Base-by-base conservation (phyloP, 2,797 vertebrate species). In the Mus minutoides region DNA sequence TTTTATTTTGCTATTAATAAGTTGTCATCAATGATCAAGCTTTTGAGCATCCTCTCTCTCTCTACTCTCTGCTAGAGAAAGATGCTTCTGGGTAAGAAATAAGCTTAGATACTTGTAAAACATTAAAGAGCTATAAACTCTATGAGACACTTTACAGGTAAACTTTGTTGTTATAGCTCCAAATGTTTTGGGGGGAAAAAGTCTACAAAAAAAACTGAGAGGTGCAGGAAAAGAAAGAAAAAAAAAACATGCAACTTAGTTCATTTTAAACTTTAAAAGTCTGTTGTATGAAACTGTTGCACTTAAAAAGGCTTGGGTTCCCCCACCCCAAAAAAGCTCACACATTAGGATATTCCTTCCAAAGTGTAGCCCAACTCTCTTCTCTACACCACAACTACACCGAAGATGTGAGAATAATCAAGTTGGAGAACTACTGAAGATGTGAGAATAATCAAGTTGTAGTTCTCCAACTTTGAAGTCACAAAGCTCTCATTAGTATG, bases 391-490 rank as follows among this genome's bases (percentile, higher is more conserved):
- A 4, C 21, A 76, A 85, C 49, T 24, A 5, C 2, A 40, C 6
- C 14, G 46, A 92, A 71, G 93, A 78, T 1, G 13, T 78, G 43
- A 95, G 29, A 56, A 77, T 49, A 31, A 58, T 67, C 60, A 10
- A 67, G 37, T 82, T 91, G 67, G n/a, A n/a, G n/a, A n/a, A n/a
- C n/a, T n/a, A n/a, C n/a, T n/a, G n/a, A n/a, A n/a, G n/a, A n/a
- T n/a, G n/a, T n/a, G n/a, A 95, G 29, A 56, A 77, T 49, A 31
- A 58, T 67, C 60, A 10, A 67, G 37, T 82, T 91, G 67, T 93
- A 88, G 60, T 46, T 91, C 97, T 92, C 83, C 92, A 89, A 79
- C 88, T 96, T 21, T 49, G 75, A 97, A 95, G 80, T 94, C 94
- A 84, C 84, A 56, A 79, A 67, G 73, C 79, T 75, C 90, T 96